These are phyloP conservation scores for Vombatus ursinus DNA, from an alignment of 2,113 vertebrate genomes.

Conservation along the genomic window DNA sequence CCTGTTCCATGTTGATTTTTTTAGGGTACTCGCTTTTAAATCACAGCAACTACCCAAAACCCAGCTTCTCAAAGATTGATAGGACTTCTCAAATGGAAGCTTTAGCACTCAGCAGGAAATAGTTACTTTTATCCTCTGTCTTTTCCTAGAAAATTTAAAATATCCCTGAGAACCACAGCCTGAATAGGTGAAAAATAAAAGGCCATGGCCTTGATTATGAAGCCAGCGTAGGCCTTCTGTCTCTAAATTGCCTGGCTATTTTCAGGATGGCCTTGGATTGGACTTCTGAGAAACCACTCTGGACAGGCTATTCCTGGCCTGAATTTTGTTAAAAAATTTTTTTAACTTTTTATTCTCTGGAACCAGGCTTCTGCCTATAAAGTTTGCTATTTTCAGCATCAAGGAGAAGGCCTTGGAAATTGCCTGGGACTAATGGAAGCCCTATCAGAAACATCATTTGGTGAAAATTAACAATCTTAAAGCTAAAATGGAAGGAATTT, in stretches of 20 bases:
- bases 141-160: background rate
- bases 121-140: background rate
- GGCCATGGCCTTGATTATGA: background rate
- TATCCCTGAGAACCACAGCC: background rate
- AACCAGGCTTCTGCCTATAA: background rate
- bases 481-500: too few species aligned
- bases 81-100: background rate
- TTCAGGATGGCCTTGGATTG: background rate
- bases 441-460: too few species aligned
- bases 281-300: background rate
- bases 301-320: background rate
- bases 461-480: too few species aligned
- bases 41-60: background rate
- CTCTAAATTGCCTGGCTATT: background rate
- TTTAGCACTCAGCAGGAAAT: background rate
- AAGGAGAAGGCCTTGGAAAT: too few species aligned
- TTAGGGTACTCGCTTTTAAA: background rate
- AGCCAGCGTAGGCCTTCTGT: background rate
- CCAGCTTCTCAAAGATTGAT: background rate
- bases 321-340: background rate
- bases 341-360: background rate
- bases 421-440: too few species aligned
- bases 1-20: background rate
- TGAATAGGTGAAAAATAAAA: background rate
- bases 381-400: too few species aligned